These are phyloP conservation scores for Eupeodes latifasciatus DNA, from an alignment of 2,888 invertebrate species.

Conservation along the genomic window DNA sequence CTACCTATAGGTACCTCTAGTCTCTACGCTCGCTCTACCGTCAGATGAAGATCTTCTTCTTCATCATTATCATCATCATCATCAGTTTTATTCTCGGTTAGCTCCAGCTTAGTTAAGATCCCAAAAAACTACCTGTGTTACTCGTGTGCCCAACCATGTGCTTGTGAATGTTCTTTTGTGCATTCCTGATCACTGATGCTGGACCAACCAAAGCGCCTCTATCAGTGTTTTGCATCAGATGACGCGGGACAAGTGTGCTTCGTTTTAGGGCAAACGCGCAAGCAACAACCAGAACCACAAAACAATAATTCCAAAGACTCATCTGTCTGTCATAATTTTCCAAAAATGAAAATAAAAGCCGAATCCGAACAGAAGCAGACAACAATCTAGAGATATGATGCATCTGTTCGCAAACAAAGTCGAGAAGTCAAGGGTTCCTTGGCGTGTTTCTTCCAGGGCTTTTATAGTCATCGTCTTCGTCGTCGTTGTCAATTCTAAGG, in stretches of 20 bases:
- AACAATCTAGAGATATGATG: constrained; percentile 62
- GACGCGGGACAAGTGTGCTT: constrained; percentile 63
- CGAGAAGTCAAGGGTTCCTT: constrained; percentile 60
- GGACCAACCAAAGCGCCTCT: constrained; percentile 44
- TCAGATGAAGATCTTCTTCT: constrained; percentile 63
- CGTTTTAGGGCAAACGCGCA: constrained; percentile 50
- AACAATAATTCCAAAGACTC: constrained; percentile 62
- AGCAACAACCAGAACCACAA: constrained; percentile 51
- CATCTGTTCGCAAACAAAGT: constrained; percentile 71
- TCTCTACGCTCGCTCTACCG: neutral
- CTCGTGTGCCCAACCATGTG: constrained; percentile 60
- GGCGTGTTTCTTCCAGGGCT: constrained; percentile 12
- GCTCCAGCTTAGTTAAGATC: constrained; percentile 13
- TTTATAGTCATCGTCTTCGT: constrained; percentile 36
- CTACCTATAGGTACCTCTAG: neutral
- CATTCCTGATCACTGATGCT: constrained; percentile 36
- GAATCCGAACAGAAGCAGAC: constrained; percentile 65
- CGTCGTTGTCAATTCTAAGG: constrained; percentile 23
- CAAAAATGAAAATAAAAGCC: constrained; percentile 22
- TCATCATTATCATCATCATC: constrained; percentile 37
- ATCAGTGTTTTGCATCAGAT: constrained; percentile 70
- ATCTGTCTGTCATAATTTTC: constrained; percentile 73
- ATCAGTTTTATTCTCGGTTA: constrained; percentile 8
- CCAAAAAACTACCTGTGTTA: constrained; percentile 73
- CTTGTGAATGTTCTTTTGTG: neutral